Percentiles rank a stretch among this genome's conserved stretches.
Evolutionary conservation across 2,797 vertebrate species (phyloP).

Genomic region (Momotus momota): DNA sequence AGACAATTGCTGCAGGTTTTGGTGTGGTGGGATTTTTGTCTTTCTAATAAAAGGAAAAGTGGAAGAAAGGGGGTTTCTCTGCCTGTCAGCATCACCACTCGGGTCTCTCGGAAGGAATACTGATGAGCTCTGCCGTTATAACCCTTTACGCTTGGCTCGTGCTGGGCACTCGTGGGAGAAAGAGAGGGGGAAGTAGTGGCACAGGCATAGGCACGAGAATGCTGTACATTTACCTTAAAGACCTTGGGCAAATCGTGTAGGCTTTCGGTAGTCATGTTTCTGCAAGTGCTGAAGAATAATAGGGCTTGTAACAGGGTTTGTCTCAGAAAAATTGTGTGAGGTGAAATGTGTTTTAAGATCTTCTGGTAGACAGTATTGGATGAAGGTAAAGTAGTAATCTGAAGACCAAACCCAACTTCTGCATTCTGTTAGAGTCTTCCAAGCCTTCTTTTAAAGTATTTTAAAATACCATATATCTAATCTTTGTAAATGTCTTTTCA

Average conservation of each 20-base stretch:
- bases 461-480: not conserved
- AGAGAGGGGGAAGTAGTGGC: not conserved
- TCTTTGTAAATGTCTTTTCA: not conserved
- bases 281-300: not conserved
- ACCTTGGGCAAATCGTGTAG: not conserved
- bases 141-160: fast-evolving
- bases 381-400: not conserved
- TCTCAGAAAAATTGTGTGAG: not conserved
- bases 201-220: not conserved
- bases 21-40: not conserved
- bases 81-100: not conserved
- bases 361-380: not conserved
- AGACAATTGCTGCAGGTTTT: not conserved
- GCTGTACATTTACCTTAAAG: not conserved
- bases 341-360: not conserved
- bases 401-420: not conserved
- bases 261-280: not conserved
- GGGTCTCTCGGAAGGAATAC: not conserved
- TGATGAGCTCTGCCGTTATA: not conserved
- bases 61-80: not conserved
- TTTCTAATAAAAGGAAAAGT: not conserved
- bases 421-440: not conserved
- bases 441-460: not conserved
- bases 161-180: not conserved
- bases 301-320: not conserved